Base-by-base conservation (phyloP, 2,888 invertebrate genomes). In the Dysmachus trigonus region DNA sequence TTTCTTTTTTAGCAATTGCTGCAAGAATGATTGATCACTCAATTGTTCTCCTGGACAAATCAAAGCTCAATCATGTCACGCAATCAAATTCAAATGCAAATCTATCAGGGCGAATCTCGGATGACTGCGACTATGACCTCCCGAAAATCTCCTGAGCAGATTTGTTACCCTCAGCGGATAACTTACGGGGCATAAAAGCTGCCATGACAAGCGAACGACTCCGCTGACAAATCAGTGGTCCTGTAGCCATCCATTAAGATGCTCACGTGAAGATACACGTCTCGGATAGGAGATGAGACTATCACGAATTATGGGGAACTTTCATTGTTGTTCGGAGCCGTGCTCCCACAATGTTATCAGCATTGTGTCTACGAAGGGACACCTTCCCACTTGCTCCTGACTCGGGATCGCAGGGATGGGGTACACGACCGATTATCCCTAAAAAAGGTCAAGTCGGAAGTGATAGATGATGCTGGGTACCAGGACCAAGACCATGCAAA, bases 401-500 rank as follows among this genome's bases (percentile, higher is more conserved):
- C 8, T 8, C 15, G 38, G n/a, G 38, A 27, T 38, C 15, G 30
- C 15, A 6, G 71, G 2, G 38, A 33, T 4, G 38, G 83, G 41
- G 47, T 41, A n/a, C n/a, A 27, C 30, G 38, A 41, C 15, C 90
- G 90, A 90, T 90, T 90, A 89, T 89, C 88, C 86, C 87, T 88
- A 88, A 91, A 91, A 92, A 92, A 92, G 92, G 92, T 92, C 92
- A 92, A 91, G 90, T 91, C 91, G 90, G 90, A 90, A 91, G 90
- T 92, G 92, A 92, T 92, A 91, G 92, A 92, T 92, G 92, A 92
- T 91, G 89, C 89, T 89, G 89, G 85, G 86, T 86, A 86, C 87
- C 87, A 86, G 86, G 87, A 86, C 87, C 87, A 88, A 87, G 87
- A 86, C 87, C 87, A 88, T 87, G 88, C 87, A 87, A 81, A 81